These are phyloP conservation scores for Thryonomys swinderianus DNA, from an alignment of 2,113 vertebrate genomes.

Conservation along the genomic window DNA sequence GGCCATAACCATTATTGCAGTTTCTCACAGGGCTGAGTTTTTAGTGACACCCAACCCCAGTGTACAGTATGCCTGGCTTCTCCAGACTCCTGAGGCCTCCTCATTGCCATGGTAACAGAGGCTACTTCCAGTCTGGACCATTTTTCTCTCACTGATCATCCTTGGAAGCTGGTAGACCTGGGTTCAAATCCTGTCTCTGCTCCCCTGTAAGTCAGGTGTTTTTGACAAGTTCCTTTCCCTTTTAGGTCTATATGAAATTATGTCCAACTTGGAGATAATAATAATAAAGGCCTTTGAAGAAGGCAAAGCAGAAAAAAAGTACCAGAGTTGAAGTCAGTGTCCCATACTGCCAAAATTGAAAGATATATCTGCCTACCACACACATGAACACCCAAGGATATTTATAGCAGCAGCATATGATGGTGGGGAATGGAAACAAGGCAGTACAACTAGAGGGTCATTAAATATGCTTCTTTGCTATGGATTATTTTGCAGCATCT, in stretches of 20 bases:
- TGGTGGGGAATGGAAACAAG: background rate
- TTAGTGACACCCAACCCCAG: background rate
- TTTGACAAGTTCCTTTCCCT: background rate
- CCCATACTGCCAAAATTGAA: background rate
- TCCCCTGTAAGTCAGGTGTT: background rate
- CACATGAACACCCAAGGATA: too few relatives aligned
- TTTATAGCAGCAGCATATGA: fast-evolving
- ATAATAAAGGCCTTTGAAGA: background rate
- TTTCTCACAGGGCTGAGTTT: background rate
- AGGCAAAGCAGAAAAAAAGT: background rate
- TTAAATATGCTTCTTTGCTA: background rate
- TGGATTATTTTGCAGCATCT: background rate
- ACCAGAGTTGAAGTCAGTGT: background rate
- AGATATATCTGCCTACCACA: background rate
- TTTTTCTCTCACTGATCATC: background rate
- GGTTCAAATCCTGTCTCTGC: background rate
- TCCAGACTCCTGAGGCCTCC: background rate
- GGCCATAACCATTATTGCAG: too few relatives aligned
- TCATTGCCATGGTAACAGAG: background rate
- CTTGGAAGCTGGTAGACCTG: background rate
- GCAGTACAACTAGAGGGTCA: too few relatives aligned
- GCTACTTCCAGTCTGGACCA: background rate
- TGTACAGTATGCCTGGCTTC: background rate
- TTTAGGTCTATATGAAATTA: background rate
- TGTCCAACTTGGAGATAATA: background rate